Evolutionary conservation across 2,113 vertebrate genomes (phyloP).

Genomic region (Cacatua alba): DNA sequence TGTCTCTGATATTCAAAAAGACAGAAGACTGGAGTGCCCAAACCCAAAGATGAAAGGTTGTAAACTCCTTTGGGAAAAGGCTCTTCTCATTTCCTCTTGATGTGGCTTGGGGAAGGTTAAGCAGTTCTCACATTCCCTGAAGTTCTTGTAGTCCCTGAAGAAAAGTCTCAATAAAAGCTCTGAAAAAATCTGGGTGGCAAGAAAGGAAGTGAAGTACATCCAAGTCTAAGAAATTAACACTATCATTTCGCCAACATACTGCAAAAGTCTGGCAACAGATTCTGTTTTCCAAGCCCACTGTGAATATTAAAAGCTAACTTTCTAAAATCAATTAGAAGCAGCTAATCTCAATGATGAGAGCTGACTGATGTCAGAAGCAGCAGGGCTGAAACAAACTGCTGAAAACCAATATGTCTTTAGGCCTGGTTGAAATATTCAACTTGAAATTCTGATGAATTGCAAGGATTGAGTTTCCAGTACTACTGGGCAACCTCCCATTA

Average conservation of each 20-base stretch:
- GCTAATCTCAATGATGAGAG: background rate
- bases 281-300: background rate
- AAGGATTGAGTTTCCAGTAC: background rate
- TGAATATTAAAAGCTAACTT: background rate
- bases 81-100: background rate
- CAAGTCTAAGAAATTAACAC: background rate
- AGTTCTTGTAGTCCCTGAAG: background rate
- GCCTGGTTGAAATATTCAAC: background rate
- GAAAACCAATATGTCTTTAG: background rate
- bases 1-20: background rate
- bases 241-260: background rate
- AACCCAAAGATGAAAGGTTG: background rate
- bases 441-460: background rate
- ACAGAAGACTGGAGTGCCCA: background rate
- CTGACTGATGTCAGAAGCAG: background rate
- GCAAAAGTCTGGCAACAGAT: background rate
- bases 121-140: background rate
- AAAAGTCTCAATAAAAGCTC: background rate
- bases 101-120: background rate
- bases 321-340: slow-evolving; percentile 3
- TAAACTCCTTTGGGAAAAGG: background rate
- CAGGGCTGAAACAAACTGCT: background rate
- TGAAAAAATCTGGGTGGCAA: background rate
- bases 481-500: background rate
- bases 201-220: background rate